phyloP scores from a whole-genome alignment of 2,797 vertebrate species.

The Gymnocypris eckloni region DNA sequence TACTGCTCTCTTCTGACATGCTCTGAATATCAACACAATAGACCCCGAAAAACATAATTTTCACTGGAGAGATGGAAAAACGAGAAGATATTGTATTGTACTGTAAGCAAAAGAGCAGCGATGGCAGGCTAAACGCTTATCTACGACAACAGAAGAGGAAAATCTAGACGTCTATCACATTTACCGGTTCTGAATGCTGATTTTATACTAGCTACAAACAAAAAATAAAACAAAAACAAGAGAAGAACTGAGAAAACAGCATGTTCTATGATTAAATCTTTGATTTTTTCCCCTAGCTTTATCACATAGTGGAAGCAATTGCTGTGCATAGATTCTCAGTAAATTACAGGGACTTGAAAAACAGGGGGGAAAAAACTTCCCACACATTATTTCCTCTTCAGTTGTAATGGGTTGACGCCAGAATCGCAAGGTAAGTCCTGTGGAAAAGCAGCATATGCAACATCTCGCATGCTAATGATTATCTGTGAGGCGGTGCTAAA shows the following conservation, averaged over 20 bases:
- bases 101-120: background rate
- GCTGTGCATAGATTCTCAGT: background rate
- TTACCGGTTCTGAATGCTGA: background rate
- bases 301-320: background rate
- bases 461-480: constrained; percentile 47
- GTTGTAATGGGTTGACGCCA: constrained; percentile 43
- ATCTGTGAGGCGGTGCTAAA: constrained; percentile 39
- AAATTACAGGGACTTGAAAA: constrained; percentile 43
- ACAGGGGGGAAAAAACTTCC: constrained; percentile 17
- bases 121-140: background rate
- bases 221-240: constrained; percentile 13
- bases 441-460: constrained; percentile 43
- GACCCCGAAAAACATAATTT: background rate
- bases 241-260: constrained; percentile 3
- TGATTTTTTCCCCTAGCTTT: background rate
- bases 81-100: background rate
- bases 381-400: constrained; percentile 52
- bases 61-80: background rate
- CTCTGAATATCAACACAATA: constrained; percentile 52
- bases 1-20: constrained; percentile 52
- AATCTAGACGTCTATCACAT: background rate
- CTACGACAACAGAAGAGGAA: background rate
- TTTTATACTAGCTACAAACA: background rate
- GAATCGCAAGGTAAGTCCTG: constrained; percentile 46
- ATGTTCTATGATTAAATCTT: background rate